These are phyloP conservation scores for Vicugna pacos DNA, from an alignment of 2,113 vertebrate species.

Conservation along the genomic window DNA sequence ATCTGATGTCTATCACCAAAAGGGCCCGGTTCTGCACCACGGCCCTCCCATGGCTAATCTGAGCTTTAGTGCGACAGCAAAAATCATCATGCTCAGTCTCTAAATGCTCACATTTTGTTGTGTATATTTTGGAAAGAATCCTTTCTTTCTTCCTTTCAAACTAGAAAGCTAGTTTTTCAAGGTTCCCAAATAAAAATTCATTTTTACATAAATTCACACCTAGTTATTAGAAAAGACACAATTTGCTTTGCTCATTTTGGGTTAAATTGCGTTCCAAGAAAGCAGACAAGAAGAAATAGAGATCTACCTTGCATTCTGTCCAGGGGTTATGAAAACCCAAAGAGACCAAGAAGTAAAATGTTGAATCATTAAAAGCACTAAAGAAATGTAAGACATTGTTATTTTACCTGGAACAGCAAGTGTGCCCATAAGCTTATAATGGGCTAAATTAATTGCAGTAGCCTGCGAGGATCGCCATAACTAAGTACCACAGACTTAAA, in stretches of 20 bases:
- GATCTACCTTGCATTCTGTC: not conserved
- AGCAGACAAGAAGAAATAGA: not conserved
- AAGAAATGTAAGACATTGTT: not conserved
- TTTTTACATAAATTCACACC: not conserved
- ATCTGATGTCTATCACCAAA: not conserved
- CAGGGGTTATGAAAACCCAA: not conserved
- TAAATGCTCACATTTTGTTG: not conserved
- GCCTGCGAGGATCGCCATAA: not conserved
- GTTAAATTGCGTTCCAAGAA: not conserved
- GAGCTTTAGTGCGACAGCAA: not conserved
- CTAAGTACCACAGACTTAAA: not conserved
- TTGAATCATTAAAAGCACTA: constrained; percentile 2
- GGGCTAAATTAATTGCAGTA: not conserved
- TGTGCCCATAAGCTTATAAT: not conserved
- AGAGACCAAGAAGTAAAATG: not conserved
- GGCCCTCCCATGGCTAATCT: not conserved
- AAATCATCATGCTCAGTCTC: not conserved
- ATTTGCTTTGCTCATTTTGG: not conserved
- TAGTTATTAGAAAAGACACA: not conserved
- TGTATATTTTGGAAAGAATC: not conserved
- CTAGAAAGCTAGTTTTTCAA: not conserved
- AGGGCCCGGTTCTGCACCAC: not conserved
- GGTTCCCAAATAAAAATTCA: not conserved
- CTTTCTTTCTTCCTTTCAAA: not conserved
- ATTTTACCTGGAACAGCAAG: constrained; percentile 4